A percentile compares a stretch with the other conserved stretches of the same genome.
Evolutionary conservation across 2,113 vertebrate species (phyloP).

Genomic region (Tragelaphus buxtoni): DNA sequence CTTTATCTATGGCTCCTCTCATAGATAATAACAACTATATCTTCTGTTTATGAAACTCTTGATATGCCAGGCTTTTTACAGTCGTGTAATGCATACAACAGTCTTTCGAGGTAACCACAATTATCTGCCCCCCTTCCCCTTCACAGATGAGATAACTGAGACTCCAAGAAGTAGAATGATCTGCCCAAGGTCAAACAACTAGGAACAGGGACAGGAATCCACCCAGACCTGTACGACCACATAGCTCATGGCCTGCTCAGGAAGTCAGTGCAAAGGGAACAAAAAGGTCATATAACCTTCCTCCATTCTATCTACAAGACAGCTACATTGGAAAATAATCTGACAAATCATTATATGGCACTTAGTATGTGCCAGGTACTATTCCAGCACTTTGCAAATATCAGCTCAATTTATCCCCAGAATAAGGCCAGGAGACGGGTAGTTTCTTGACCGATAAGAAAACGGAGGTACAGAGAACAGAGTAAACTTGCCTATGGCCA

Average conservation of each 20-base stretch:
- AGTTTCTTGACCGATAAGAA: neutral
- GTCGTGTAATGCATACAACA: neutral
- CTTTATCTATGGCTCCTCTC: neutral
- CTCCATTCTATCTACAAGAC: neutral
- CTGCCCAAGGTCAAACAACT: neutral
- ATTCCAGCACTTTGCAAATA: neutral
- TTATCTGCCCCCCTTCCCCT: neutral
- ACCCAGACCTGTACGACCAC: neutral
- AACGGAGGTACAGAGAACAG: neutral
- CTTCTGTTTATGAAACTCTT: neutral
- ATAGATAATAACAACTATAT: neutral
- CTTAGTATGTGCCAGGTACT: neutral
- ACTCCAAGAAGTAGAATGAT: neutral
- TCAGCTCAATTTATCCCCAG: neutral
- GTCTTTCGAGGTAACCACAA: neutral
- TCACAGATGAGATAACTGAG: neutral
- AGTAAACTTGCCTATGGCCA: neutral
- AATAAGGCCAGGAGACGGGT: rapidly evolving
- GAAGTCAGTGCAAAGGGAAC: neutral
- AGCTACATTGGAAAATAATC: neutral
- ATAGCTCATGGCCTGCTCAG: neutral
- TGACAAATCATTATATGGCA: neutral
- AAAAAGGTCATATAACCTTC: neutral
- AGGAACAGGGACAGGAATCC: neutral
- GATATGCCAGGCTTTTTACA: neutral